A percentile compares a stretch with the other conserved stretches of the same genome.
phyloP scores from a whole-genome alignment of 2,888 invertebrate genomes.

The Lymantria dispar region DNA sequence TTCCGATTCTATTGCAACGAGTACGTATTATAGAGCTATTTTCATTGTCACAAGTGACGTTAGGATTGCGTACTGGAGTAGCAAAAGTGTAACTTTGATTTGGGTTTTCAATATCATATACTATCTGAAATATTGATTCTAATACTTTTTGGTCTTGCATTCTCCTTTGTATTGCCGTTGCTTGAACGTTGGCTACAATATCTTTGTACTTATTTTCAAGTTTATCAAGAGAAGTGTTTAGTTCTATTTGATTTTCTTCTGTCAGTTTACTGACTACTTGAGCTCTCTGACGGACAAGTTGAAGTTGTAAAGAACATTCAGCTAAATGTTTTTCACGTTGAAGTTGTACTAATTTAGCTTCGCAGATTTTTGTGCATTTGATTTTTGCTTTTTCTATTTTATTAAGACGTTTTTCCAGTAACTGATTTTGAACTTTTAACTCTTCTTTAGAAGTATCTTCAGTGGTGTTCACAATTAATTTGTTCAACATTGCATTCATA shows the following conservation, averaged over 20 bases:
- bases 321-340: conserved; percentile 65
- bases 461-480: conserved; percentile 44
- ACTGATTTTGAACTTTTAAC: conserved; percentile 41
- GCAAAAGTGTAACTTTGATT: conserved; percentile 41
- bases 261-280: conserved; percentile 59
- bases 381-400: conserved; percentile 61
- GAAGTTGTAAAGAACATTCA: conserved; percentile 65
- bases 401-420: conserved; percentile 60
- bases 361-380: conserved; percentile 52
- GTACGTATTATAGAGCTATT: conserved; percentile 37
- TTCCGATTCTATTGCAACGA: conserved; percentile 49
- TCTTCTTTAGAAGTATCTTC: conserved; percentile 37
- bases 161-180: conserved; percentile 67
- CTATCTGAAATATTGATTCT: conserved; percentile 61
- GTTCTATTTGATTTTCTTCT: conserved; percentile 59
- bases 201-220: conserved; percentile 70
- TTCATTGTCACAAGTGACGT: conserved; percentile 48
- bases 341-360: conserved; percentile 55
- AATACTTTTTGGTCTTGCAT: conserved; percentile 67
- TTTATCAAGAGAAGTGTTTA: conserved; percentile 57
- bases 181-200: conserved; percentile 68
- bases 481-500: conserved; percentile 45
- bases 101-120: conserved; percentile 43
- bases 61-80: conserved; percentile 42
- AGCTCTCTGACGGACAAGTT: conserved; percentile 61